Base-by-base conservation (phyloP, 1,140 invertebrate genomes). In the Notospermus geniculatus region DNA sequence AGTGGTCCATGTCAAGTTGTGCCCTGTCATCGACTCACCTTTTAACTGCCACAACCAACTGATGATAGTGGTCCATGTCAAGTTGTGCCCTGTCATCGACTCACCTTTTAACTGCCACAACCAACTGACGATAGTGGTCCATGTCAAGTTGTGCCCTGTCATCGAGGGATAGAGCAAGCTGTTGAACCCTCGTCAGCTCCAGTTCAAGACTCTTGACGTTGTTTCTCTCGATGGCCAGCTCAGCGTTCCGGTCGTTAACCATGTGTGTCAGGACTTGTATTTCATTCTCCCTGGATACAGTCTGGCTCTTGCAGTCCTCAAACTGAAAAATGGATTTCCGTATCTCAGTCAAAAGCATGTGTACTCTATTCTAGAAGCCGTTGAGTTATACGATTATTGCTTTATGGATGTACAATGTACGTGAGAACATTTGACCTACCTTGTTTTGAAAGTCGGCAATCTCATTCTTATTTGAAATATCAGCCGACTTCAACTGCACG, bases 401-500 rank as follows among this genome's bases (percentile, higher is more conserved):
- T 36, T 36, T 36, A 36, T 36, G 5, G 15, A 36, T 36, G 4
- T 36, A 4, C 32, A 36, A 36, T n/a, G n/a, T n/a, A 36, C 32
- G 15, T 36, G 32, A 36, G 32, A 36, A 36, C 32, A 5, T 55
- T 55, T 9, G 11, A 25, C 29, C 54, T 46, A 73, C 72, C 66
- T 71, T 73, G 25, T 65, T 63, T 25, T 70, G 67, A 63, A 67
- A 69, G 43, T 74, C 71, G 32, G 63, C 54, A 29, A 64, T 60
- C 62, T 75, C 69, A 52, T 73, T 72, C 53, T 69, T 69, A 45
- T 58, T 41, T 1, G 60, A 41, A 30, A 76, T 73, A n/a, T 69
- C 66, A 32, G 65, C 28, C 27, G 74, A 72, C 56, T 72, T 72
- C 30, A 71, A 70, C 43, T 76, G 74, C 27, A 76, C 74, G 46